These are phyloP conservation scores for Psittacula derbiana DNA, from an alignment of 2,797 vertebrate species.

Conservation along the genomic window DNA sequence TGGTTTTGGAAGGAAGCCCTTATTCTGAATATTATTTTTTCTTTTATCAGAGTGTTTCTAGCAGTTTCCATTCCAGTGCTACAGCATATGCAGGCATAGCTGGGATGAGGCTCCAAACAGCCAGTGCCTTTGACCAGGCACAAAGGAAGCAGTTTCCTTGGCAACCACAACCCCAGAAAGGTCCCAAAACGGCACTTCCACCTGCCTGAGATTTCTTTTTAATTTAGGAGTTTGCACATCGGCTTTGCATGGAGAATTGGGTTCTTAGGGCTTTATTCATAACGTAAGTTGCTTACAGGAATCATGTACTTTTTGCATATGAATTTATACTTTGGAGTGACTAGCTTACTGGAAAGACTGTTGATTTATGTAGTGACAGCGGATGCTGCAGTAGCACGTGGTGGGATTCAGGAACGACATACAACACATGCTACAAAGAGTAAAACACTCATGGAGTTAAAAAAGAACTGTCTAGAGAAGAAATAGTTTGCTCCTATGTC, in stretches of 20 bases:
- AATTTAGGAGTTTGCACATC: slow-evolving; percentile 42
- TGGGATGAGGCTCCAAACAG: slow-evolving; percentile 51
- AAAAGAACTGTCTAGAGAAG: background rate
- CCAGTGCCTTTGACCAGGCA: slow-evolving; percentile 60
- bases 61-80: background rate
- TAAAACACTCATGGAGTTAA: background rate
- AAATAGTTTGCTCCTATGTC: background rate
- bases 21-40: background rate
- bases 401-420: background rate
- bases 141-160: slow-evolving; percentile 67
- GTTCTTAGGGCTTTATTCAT: slow-evolving; percentile 30
- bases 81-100: slow-evolving; percentile 7
- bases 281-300: slow-evolving; percentile 25
- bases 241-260: slow-evolving; percentile 30
- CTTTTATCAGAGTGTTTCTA: background rate
- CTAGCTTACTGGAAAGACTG: background rate
- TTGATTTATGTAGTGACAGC: background rate
- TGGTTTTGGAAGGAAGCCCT: background rate
- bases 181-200: slow-evolving; percentile 45
- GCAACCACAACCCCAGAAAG: slow-evolving; percentile 47
- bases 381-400: background rate
- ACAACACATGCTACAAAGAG: background rate
- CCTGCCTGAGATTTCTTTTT: slow-evolving; percentile 59
- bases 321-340: background rate
- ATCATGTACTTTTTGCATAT: slow-evolving; percentile 11